Percentiles rank a stretch among this genome's conserved stretches.
Conservation (phyloP, 2,113 vertebrate species). For the Hiodon alosoides region DNA sequence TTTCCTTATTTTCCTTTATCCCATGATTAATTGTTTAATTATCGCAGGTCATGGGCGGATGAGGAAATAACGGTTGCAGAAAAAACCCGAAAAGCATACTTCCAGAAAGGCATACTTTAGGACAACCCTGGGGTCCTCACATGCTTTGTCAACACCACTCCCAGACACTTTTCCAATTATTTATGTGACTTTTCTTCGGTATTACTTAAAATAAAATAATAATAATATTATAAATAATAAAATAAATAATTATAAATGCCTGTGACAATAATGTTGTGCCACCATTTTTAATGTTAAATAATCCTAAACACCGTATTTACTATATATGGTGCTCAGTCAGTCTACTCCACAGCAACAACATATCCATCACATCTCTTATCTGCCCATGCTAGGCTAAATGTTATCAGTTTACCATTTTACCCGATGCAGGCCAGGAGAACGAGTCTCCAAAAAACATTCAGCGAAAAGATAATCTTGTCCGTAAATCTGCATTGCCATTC, state of each 20-base stretch:
- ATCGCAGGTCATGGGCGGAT: background rate
- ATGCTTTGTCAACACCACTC: background rate
- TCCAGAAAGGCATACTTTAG: conserved; percentile 17
- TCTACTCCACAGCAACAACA: conserved; percentile 42
- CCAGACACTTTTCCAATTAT: background rate
- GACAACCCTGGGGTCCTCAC: conserved; percentile 18
- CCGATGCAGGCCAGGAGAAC: conserved; percentile 33
- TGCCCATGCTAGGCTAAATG: conserved; percentile 43
- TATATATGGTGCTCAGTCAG: conserved; percentile 52
- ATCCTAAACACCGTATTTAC: conserved; percentile 37
- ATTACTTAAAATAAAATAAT: background rate
- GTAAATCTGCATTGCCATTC: conserved; percentile 56
- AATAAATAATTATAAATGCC: too few species aligned
- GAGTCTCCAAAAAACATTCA: conserved; percentile 36
- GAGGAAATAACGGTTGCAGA: background rate
- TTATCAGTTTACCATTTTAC: conserved; percentile 56
- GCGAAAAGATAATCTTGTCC: conserved; percentile 56
- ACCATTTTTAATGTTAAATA: too few species aligned
- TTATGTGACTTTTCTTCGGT: background rate
- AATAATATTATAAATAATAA: too few species aligned
- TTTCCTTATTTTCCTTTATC: too few species aligned
- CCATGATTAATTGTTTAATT: too few species aligned
- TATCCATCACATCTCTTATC: conserved; percentile 48
- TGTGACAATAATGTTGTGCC: too few species aligned
- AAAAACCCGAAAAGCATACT: background rate